Conservation (phyloP, 1,140 invertebrate genomes). For the Adelges cooleyi region DNA sequence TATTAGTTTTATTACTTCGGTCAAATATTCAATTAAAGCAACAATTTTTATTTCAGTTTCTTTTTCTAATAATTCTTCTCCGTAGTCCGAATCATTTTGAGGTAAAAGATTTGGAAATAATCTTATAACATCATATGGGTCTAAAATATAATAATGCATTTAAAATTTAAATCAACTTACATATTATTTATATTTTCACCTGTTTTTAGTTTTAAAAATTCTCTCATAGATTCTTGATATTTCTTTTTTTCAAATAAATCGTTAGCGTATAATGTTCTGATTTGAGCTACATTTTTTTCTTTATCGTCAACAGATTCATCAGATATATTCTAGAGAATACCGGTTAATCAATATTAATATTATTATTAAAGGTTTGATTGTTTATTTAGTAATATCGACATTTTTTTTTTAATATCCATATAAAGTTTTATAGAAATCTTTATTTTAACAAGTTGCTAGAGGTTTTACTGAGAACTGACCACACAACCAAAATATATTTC, state of each 20-base stretch:
- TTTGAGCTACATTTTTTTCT: constrained; percentile 65
- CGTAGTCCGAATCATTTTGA: constrained; percentile 45
- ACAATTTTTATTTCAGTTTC: constrained; percentile 80
- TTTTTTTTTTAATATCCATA: too few species aligned
- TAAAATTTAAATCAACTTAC: too few species aligned
- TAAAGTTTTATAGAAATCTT: too few species aligned
- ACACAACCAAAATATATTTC: too few species aligned
- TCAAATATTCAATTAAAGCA: constrained; percentile 81
- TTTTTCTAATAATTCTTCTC: constrained; percentile 40
- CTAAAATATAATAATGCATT: constrained; percentile 39
- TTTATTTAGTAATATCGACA: too few species aligned
- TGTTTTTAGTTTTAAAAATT: constrained; percentile 77
- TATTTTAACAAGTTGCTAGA: too few species aligned
- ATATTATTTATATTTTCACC: constrained; percentile 38
- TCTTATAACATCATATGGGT: constrained; percentile 88
- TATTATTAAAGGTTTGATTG: not conserved
- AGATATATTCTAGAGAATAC: constrained; percentile 69
- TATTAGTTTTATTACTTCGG: constrained; percentile 49
- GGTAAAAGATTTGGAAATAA: constrained; percentile 82
- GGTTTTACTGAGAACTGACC: too few species aligned
- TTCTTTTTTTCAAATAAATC: constrained; percentile 79
- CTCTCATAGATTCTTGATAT: constrained; percentile 78
- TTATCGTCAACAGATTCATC: constrained; percentile 72
- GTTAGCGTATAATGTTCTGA: constrained; percentile 80
- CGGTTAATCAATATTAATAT: constrained; percentile 32